Percentiles rank a stretch among this genome's conserved stretches.
phyloP scores from a whole-genome alignment of 2,113 vertebrate species.

The Chloebia gouldiae region DNA sequence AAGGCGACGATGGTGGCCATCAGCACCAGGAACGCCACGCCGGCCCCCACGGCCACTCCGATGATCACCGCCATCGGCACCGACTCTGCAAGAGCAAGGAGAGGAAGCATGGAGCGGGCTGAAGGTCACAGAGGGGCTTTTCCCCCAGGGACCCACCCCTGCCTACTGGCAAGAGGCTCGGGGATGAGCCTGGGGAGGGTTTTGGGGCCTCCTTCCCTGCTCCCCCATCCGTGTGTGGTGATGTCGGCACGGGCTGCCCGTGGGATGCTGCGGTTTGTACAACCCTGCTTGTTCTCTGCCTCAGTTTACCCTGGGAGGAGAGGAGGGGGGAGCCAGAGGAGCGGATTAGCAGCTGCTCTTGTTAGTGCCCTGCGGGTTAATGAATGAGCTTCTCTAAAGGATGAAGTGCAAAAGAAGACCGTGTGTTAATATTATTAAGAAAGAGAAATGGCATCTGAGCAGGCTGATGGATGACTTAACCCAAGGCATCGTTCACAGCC shows the following conservation, averaged over 20 bases:
- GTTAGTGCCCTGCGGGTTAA: fast-evolving
- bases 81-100: slow-evolving; percentile 82
- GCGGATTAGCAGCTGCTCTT: not conserved
- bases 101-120: not conserved
- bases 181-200: not conserved
- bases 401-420: not conserved
- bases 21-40: slow-evolving; percentile 93
- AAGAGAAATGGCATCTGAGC: not conserved
- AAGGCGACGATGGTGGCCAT: slow-evolving; percentile 97
- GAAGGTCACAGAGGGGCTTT: not conserved
- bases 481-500: not conserved
- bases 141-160: not conserved
- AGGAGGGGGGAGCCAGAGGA: not conserved
- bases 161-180: not conserved
- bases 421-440: not conserved
- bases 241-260: not conserved
- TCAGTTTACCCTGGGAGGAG: slow-evolving; percentile 18
- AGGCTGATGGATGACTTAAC: not conserved
- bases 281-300: not conserved
- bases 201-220: not conserved
- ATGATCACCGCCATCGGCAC: slow-evolving; percentile 97
- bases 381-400: not conserved
- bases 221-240: not conserved
- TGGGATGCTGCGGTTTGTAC: not conserved
- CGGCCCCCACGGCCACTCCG: slow-evolving; percentile 94